These are phyloP conservation scores for Muscina levida DNA, from an alignment of 2,888 invertebrate genomes.

Conservation along the genomic window DNA sequence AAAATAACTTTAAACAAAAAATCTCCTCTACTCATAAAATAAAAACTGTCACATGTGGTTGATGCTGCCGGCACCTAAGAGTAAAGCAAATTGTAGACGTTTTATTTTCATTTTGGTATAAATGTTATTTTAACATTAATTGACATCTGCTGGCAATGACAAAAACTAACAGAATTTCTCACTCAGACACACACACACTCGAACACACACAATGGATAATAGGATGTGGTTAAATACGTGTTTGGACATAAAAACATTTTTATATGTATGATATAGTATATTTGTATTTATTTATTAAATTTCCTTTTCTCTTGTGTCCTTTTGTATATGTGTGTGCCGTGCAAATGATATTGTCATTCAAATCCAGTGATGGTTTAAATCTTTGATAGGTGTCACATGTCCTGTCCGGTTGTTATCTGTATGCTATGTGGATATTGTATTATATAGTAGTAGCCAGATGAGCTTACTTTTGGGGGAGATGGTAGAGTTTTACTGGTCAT, in stretches of 20 bases:
- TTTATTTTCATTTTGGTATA: neutral
- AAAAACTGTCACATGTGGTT: no score
- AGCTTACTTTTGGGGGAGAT: no score
- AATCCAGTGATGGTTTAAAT: conserved; percentile 33
- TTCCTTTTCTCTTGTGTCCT: neutral
- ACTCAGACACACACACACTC: no score
- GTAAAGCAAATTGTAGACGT: no score
- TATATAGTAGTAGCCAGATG: no score
- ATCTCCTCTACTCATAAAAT: no score
- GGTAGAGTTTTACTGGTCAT: no score
- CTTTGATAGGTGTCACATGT: conserved; percentile 29
- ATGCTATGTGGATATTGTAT: no score
- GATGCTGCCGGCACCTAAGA: no score
- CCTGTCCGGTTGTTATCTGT: neutral
- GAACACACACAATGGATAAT: neutral
- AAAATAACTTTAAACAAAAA: no score
- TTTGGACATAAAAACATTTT: neutral
- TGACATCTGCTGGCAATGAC: conserved; percentile 33
- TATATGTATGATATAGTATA: neutral
- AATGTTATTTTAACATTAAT: conserved; percentile 29
- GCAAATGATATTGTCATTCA: conserved; percentile 30
- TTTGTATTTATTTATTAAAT: neutral
- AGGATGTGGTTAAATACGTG: neutral
- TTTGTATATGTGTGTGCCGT: neutral
- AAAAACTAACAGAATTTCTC: no score